Conservation (phyloP, 1,140 invertebrate species). For the Drosophila funebris region DNA sequence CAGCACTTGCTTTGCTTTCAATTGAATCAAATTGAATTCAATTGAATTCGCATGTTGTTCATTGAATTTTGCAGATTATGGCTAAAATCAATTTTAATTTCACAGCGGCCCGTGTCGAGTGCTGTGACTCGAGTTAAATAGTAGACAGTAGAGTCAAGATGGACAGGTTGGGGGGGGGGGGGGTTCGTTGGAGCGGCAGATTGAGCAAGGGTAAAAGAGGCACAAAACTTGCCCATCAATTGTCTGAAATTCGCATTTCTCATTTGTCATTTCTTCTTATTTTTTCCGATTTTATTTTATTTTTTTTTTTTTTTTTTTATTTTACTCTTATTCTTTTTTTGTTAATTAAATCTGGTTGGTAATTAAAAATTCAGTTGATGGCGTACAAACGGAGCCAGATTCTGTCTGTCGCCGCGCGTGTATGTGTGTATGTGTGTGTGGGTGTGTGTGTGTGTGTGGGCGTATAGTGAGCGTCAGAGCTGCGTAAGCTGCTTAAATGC, state of each 20-base stretch:
- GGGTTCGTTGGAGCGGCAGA: background rate
- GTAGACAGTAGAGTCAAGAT: background rate
- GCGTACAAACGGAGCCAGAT: background rate
- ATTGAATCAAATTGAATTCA: slow-evolving; percentile 77
- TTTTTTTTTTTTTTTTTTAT: background rate
- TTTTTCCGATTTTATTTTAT: background rate
- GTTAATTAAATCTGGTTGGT: slow-evolving; percentile 39
- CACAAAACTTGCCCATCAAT: background rate
- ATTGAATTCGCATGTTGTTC: slow-evolving; percentile 74
- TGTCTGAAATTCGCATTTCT: slow-evolving; percentile 14
- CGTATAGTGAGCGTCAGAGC: too few species aligned
- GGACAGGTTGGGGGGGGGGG: background rate
- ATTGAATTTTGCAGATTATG: slow-evolving; percentile 77
- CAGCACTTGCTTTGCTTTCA: slow-evolving; percentile 36
- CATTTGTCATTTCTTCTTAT: slow-evolving; percentile 6
- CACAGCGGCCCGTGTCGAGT: slow-evolving; percentile 31
- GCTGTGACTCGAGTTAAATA: background rate
- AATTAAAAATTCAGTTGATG: slow-evolving; percentile 40
- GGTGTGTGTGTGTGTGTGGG: slow-evolving; percentile 4
- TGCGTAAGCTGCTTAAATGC: slow-evolving; percentile 31
- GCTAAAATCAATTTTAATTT: slow-evolving; percentile 79
- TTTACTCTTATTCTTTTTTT: slow-evolving; percentile 9
- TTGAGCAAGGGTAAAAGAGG: background rate
- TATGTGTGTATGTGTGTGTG: background rate
- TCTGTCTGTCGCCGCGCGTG: background rate